Evolutionary conservation across 2,797 vertebrate species (phyloP).

Genomic region (Siniperca obscura): DNA sequence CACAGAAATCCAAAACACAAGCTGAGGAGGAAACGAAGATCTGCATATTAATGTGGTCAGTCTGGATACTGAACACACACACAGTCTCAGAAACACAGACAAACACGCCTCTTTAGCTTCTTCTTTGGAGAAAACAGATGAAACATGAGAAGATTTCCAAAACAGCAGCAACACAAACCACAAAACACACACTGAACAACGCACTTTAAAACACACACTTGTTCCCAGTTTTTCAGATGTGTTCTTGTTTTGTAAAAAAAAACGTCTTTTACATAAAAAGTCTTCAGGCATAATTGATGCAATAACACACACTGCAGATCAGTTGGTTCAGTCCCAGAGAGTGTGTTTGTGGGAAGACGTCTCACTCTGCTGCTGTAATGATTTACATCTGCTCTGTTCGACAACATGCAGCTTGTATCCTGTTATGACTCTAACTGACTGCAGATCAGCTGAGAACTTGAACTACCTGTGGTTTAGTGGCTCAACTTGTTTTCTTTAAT

Average conservation of each 20-base stretch:
- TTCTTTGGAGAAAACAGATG: slow-evolving; percentile 7
- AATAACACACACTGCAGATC: neutral
- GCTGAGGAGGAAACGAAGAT: slow-evolving; percentile 4
- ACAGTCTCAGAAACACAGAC: neutral
- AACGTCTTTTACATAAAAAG: slow-evolving; percentile 26
- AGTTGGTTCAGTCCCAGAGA: slow-evolving; percentile 7
- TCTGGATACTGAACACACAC: slow-evolving; percentile 21
- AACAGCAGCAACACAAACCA: slow-evolving; percentile 10
- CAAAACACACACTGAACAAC: neutral
- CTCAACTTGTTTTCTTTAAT: neutral
- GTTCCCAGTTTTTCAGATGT: slow-evolving; percentile 13
- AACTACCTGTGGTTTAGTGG: neutral
- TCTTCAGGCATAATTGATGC: slow-evolving; percentile 15
- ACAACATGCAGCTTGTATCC: neutral
- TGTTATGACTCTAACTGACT: neutral
- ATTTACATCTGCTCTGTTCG: neutral
- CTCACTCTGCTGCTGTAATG: slow-evolving; percentile 12
- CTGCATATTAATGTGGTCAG: slow-evolving; percentile 46
- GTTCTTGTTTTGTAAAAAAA: slow-evolving; percentile 8
- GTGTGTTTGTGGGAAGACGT: neutral
- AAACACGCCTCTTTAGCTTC: slow-evolving; percentile 6
- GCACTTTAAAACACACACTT: neutral
- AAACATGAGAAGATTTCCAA: slow-evolving; percentile 27
- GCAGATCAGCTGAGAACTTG: neutral
- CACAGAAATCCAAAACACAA: slow-evolving; percentile 4